Evolutionary conservation across 2,113 vertebrate genomes (phyloP), one percentile per base, ranked within the genome.

Genomic region (Furnarius figulus): DNA sequence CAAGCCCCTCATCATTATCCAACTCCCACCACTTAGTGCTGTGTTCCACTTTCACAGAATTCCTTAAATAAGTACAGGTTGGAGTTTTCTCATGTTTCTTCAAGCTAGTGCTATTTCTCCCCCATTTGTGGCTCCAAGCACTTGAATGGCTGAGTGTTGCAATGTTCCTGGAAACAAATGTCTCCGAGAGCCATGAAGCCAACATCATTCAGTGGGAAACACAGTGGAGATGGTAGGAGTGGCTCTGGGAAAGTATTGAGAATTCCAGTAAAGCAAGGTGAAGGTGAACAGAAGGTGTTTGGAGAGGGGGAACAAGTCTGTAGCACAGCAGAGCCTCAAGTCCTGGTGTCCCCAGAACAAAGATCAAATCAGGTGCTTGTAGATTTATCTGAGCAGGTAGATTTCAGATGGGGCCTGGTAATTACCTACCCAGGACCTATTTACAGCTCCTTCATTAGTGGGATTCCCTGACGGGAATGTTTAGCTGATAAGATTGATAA

Each of bases 41-140:
- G 12, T 70, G 55, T 67, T 46, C 77, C 31, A 72, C 6, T 21
- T 84, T 80, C 66, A 73, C 73, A 31, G 80, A 81, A 27, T 55
- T 88, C 89, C 58, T 86, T 97, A 87, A 95, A 77, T 96, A 95
- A 96, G 96, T 95, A 74, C 77, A 92, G 74, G 68, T 97, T 46
- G 63, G 85, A 83, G 83, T 96, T 96, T 96, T 95, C 91, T 96
- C 88, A 8, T 88, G 71, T 97, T 97, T 93, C 42, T 94, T 96
- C 78, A 93, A 56, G 39, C 55, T n/a, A 28, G 56, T 93, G 92
- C 91, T 90, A 93, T 95, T 89, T 96, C 97, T 97, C 91, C 90
- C 95, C 90, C 89, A 84, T 72, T 92, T 46, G 63, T 92, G 49
- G 84, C 72, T 91, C n/a, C 59, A 78, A 56, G 73, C 75, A 72